A percentile compares a stretch with the other conserved stretches of the same genome.
Conservation (phyloP, 1,140 invertebrate species). For the Yoshiicerus persimilis region DNA sequence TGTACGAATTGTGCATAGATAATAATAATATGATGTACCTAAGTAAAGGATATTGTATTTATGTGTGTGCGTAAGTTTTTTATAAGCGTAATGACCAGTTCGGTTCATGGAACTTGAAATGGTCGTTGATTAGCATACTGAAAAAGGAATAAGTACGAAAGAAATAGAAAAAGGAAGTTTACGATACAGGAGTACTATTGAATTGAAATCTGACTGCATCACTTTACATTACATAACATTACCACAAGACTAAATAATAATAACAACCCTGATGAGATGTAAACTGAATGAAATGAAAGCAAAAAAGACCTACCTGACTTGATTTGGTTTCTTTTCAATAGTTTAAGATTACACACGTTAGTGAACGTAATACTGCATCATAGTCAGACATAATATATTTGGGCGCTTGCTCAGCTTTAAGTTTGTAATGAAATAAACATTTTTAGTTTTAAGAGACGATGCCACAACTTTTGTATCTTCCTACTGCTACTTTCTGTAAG, state of each 20-base stretch:
- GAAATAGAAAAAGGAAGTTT: not conserved
- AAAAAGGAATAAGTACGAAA: not conserved
- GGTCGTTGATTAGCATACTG: not conserved
- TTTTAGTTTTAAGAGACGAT: not conserved
- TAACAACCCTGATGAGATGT: constrained; percentile 16
- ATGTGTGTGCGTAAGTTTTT: not conserved
- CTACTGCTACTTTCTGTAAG: not conserved
- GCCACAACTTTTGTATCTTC: not conserved
- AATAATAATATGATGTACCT: no score
- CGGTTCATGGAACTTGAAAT: not conserved
- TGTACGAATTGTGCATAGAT: not conserved
- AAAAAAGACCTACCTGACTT: constrained; percentile 10
- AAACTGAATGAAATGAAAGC: constrained; percentile 20
- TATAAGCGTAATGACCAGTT: not conserved
- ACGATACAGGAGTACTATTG: not conserved
- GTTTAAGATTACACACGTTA: not conserved
- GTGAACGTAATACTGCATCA: not conserved
- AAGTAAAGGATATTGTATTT: not conserved
- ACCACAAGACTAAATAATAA: constrained; percentile 23
- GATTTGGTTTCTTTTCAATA: not conserved
- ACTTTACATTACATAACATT: constrained; percentile 4
- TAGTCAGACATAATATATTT: not conserved
- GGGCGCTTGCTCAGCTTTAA: not conserved
- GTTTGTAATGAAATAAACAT: not conserved
- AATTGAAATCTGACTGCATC: not conserved